Base-by-base conservation (phyloP, 2,888 invertebrate genomes). In the Spialia ferax region DNA sequence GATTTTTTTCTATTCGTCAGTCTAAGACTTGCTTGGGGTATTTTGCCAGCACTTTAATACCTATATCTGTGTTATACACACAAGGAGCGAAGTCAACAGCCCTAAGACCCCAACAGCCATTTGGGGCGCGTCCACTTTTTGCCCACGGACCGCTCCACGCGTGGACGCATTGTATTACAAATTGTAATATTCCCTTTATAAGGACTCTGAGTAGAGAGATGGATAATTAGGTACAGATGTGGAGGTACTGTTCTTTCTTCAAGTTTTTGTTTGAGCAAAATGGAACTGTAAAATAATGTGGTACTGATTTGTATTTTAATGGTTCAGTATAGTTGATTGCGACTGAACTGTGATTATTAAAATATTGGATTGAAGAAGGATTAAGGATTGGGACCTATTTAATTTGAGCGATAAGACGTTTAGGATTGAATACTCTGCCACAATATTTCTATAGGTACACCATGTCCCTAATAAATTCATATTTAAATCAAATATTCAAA, bases 131-230 rank as follows among this genome's bases (percentile, higher is more conserved):
- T 71, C 88, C 71, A 86, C 81, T 89, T 89, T 89, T 89, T 89
- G 76, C 74, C 18, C 67, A 64, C 60, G 73, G 73, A 70, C 26
- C 35, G 23, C 57, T 45, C 50, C 32, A 22, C 50, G 50, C 50
- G 38, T 38, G 59, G 23, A 42, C 35, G 78, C 83, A 89, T 89
- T 91, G 90, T 90, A 89, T 89, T 87, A 89, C 91, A 90, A 91
- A 90, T 91, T 91, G 87, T 89, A 88, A 89, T 89, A 89, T 78
- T 76, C 74, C 70, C 77, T 78, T 67, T 75, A 50, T 76, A 77
- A 5, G 78, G 77, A 13, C 38, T 67, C 64, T 32, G 35, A 38
- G 59, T 59, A 65, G 50, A 59, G 57, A 50, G 57, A 68, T 59
- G 69, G 67, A 74, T 77, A 75, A 79, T 78, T 77, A 74, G 71